Conservation (phyloP, 1,140 invertebrate genomes). For the Drosophila mauritiana region DNA sequence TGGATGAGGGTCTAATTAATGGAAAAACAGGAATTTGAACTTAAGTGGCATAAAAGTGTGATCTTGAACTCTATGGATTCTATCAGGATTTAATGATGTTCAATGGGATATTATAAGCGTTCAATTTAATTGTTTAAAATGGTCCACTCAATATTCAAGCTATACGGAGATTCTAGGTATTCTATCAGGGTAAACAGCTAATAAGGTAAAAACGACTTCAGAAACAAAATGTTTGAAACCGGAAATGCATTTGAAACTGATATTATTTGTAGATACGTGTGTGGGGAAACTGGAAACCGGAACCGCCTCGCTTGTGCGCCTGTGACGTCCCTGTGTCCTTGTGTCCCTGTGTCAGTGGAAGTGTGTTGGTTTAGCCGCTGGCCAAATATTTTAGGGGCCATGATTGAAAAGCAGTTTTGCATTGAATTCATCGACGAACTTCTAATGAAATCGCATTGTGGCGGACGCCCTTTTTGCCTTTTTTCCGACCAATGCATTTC, state of each 20-base stretch:
- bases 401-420: constrained; percentile 59
- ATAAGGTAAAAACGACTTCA: too few relatives aligned
- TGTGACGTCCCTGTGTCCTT: constrained; percentile 1
- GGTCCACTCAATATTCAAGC: too few relatives aligned
- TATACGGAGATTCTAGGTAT: too few relatives aligned
- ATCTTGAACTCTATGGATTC: too few relatives aligned
- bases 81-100: too few relatives aligned
- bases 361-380: constrained; percentile 49
- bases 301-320: constrained; percentile 28
- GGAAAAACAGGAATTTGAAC: too few relatives aligned
- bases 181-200: too few relatives aligned
- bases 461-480: background rate
- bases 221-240: too few relatives aligned
- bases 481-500: constrained; percentile 2
- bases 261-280: background rate
- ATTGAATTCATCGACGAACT: constrained; percentile 48
- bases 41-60: too few relatives aligned
- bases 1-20: too few relatives aligned
- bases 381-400: constrained; percentile 56
- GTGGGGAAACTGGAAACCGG: constrained; percentile 19
- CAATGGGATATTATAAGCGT: too few relatives aligned
- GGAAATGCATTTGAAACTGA: background rate
- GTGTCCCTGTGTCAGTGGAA: background rate
- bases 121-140: too few relatives aligned
- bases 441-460: constrained; percentile 58